Evolutionary conservation across 2,888 invertebrate genomes (phyloP).

Genomic region (Proisotoma minuta): DNA sequence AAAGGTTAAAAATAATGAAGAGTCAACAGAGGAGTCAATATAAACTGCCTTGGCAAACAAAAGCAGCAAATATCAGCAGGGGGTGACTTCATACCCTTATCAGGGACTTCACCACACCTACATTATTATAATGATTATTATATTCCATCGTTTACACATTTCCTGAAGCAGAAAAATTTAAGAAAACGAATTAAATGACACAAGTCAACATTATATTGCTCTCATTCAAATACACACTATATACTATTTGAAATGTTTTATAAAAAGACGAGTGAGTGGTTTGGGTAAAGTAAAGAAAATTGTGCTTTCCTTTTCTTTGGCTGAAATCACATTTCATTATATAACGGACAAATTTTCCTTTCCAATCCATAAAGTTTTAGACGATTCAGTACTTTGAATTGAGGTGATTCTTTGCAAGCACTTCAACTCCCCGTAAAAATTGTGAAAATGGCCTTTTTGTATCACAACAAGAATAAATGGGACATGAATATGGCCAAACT

Average conservation of each 20-base stretch:
- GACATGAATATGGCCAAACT: conserved; percentile 9
- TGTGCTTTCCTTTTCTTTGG: too few species aligned
- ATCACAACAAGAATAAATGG: conserved; percentile 9
- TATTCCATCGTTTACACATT: conserved; percentile 3
- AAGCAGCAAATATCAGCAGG: conserved; percentile 24
- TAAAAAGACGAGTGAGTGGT: background rate
- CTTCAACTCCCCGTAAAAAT: conserved; percentile 2
- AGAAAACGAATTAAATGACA: conserved; percentile 11
- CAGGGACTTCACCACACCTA: background rate
- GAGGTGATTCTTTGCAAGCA: background rate
- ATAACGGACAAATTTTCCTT: conserved; percentile 2
- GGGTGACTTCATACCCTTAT: background rate
- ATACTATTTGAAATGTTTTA: too few species aligned
- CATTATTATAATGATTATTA: background rate
- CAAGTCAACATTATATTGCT: background rate
- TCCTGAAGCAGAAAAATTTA: conserved; percentile 2
- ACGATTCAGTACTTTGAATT: background rate
- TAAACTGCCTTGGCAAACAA: conserved; percentile 11
- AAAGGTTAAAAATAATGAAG: background rate
- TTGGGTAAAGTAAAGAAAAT: too few species aligned
- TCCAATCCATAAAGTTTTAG: conserved; percentile 16
- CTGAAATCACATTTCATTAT: background rate
- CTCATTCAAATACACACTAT: background rate
- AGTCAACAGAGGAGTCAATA: background rate
- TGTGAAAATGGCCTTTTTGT: background rate